Evolutionary conservation across 1,140 invertebrate genomes (phyloP).

Genomic region (Diplogasteroides magnus): DNA sequence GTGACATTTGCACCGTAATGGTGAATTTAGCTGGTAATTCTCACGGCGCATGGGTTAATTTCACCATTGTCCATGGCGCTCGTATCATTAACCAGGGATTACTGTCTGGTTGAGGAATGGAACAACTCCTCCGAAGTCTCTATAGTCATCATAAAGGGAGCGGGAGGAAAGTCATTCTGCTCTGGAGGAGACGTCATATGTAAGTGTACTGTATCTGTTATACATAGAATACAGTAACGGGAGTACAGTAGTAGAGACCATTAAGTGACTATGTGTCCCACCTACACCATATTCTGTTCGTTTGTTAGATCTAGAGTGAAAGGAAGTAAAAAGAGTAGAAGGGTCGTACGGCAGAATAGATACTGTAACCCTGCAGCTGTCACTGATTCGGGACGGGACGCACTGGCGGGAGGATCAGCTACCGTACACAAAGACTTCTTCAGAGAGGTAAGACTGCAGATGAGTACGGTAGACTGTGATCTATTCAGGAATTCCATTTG

Average conservation of each 20-base stretch:
- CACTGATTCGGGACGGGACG: conserved; percentile 20
- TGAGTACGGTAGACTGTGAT: not conserved
- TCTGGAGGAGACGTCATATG: conserved; percentile 90
- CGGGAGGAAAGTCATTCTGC: conserved; percentile 90
- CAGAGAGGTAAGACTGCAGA: conserved; percentile 58
- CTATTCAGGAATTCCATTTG: conserved; percentile 71
- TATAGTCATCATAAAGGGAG: conserved; percentile 82
- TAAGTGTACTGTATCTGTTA: conserved; percentile 44
- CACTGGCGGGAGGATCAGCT: conserved; percentile 58
- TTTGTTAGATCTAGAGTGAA: too few species aligned
- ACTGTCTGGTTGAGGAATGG: conserved; percentile 74
- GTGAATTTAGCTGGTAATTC: too few species aligned
- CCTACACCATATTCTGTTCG: not conserved
- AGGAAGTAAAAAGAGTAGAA: too few species aligned
- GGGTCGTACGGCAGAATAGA: too few species aligned
- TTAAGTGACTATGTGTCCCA: not conserved
- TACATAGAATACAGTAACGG: too few species aligned
- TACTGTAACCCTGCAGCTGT: too few species aligned
- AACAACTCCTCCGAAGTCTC: conserved; percentile 68
- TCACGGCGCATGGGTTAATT: too few species aligned
- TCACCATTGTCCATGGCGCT: too few species aligned
- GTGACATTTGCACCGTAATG: too few species aligned
- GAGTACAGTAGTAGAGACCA: too few species aligned
- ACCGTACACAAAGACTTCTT: conserved; percentile 74
- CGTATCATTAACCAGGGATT: too few species aligned